phyloP scores from a whole-genome alignment of 2,888 invertebrate genomes.

The Metallyticus violacea region DNA sequence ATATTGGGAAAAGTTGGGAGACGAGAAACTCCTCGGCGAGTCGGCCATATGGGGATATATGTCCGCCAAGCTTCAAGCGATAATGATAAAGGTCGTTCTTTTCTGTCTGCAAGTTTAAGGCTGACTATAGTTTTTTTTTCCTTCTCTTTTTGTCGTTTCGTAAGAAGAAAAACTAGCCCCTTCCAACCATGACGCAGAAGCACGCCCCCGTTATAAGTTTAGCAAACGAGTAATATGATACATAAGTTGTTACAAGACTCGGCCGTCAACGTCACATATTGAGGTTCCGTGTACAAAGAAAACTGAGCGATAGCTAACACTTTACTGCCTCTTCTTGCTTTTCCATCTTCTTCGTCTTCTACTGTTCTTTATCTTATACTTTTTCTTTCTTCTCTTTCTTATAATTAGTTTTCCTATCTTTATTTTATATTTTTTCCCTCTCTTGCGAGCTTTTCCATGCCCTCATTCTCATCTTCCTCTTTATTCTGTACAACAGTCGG shows the following conservation, averaged over 20 bases:
- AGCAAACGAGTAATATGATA: background rate
- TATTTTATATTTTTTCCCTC: background rate
- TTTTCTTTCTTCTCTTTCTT: background rate
- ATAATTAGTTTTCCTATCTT: background rate
- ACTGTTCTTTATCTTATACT: no score
- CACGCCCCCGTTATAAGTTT: background rate
- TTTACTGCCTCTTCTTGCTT: background rate
- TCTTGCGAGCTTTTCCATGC: no score
- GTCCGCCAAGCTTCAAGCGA: background rate
- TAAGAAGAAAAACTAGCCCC: background rate
- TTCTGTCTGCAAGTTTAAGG: background rate
- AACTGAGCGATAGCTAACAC: background rate
- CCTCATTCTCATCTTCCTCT: no score
- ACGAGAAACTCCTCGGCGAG: background rate
- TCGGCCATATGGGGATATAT: background rate
- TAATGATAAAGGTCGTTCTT: background rate
- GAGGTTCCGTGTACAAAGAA: background rate
- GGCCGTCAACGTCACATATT: background rate
- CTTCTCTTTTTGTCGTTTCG: background rate
- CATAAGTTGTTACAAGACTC: background rate
- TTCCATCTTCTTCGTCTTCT: no score
- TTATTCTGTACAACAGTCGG: background rate
- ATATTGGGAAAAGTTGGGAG: background rate
- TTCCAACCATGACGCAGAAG: background rate
- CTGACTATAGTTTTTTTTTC: background rate